These are phyloP conservation scores for Argynnis bischoffii DNA, from an alignment of 2,888 invertebrate species.

Conservation along the genomic window DNA sequence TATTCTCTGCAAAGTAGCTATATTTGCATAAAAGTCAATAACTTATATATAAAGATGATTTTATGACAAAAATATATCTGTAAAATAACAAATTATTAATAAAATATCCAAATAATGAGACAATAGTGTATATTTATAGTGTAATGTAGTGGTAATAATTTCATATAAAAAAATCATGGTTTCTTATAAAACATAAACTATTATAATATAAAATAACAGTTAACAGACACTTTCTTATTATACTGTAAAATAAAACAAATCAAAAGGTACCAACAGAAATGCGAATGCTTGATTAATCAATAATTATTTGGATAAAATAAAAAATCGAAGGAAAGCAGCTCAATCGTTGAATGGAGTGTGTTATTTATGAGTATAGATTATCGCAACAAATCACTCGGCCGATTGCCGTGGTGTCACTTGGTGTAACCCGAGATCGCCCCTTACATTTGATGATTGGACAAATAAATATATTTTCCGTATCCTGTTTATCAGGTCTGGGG, in stretches of 20 bases:
- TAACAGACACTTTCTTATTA: no score
- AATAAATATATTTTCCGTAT: slow-evolving; percentile 82
- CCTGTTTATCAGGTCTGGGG: slow-evolving; percentile 79
- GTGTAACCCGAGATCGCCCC: slow-evolving; percentile 81
- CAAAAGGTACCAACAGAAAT: slow-evolving; percentile 11
- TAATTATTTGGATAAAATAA: slow-evolving; percentile 24
- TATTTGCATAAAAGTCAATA: no score
- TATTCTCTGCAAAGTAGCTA: no score
- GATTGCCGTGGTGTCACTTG: slow-evolving; percentile 73
- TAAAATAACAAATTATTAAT: no score
- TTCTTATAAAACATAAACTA: no score
- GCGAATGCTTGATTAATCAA: slow-evolving; percentile 33
- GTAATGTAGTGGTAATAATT: no score
- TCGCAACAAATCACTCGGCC: slow-evolving; percentile 77
- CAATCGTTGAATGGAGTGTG: slow-evolving; percentile 72
- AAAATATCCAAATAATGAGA: no score
- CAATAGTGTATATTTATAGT: no score
- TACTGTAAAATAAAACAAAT: neutral
- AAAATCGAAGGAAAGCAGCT: slow-evolving; percentile 62
- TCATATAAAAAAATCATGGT: no score
- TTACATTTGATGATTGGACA: slow-evolving; percentile 81
- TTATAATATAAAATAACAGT: no score
- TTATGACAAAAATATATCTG: no score
- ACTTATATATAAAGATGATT: no score
- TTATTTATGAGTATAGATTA: slow-evolving; percentile 80